Evolutionary conservation across 2,888 invertebrate species (phyloP), one percentile per base, ranked within the genome.

Genomic region (Lochmaea crataegi): DNA sequence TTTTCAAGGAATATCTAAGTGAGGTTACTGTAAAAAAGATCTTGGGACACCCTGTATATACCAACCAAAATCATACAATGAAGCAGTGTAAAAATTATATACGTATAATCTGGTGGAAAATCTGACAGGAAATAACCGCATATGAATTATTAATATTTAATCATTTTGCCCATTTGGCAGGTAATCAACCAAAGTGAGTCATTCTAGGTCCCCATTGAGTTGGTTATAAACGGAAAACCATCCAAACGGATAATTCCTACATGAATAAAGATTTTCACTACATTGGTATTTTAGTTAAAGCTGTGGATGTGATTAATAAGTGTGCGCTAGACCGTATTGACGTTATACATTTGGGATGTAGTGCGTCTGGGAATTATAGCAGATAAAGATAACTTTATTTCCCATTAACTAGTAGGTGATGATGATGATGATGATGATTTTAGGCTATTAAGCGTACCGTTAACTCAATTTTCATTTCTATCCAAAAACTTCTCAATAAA

Each of bases 101-200:
- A 18, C 7, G 32, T 18, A 22, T 22, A 57, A 57, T 11, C 22
- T 32, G 26, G 6, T 57, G 26, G 26, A 57, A 26, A 22, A 26
- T 58, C n/a, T 58, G 26, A 26, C n/a, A 11, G 32, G 26, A 58
- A 58, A 5, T 12, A 32, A 5, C 26, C 26, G 32, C 26, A 58
- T 26, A 58, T 58, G 32, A 58, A 58, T 58, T 58, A 58, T 58
- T 58, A 58, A 58, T 32, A 58, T 58, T 58, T 58, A 58, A 58
- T 58, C 58, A 32, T 58, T 58, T 58, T 58, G 32, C 16, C 32
- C 26, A 58, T 58, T 32, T 58, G 58, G 32, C 58, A 58, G 58
- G 32, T 58, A 58, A 58, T 58, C 58, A 58, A 12, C 58, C 58
- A 14, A 32, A 32, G 58, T 7, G 58, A 32, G 16, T 32, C 14